Evolutionary conservation across 2,888 invertebrate species (phyloP), one percentile per base, ranked within the genome.

Genomic region (Dyspetes luteomarginatus): DNA sequence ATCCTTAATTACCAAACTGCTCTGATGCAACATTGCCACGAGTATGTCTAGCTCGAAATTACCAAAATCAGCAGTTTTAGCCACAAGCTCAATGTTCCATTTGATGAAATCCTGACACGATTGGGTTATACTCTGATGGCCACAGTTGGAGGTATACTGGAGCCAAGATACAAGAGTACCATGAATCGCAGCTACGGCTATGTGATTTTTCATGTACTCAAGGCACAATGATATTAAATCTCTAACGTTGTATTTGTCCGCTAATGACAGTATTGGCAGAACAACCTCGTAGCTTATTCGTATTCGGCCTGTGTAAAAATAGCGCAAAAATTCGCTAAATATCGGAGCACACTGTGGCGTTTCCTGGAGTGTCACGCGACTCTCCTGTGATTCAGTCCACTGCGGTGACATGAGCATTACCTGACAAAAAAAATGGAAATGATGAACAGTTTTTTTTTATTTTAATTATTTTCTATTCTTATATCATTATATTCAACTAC

Each of bases 331-430:
- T 89, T 96, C 95, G 81, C 96, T 96, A 93, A 98, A 98, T 56
- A 98, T 97, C 43, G 94, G 93, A 22, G 96, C 95, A 89, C 98
- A 98, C 69, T 95, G 95, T 0, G 96, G 95, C 9, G 97, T 96
- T 92, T 98, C 98, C 88, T 97, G 96, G 12, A 98, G 93, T 64
- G 96, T 95, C 60, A 98, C 96, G 52, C 95, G 94, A 85, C 95
- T 96, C 91, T 97, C 97, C 73, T 96, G 94, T 90, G 97, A 97
- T 91, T 98, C 98, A 67, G 95, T 96, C 98, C 98, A 98, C 89
- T 97, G 96, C 0, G 97, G 96, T 89, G 96, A 97, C 96, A 97
- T 98, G 52, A 98, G 92, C 98, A 98, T 98, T n/a, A 96, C 96
- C 96, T 96, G 83, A n/a, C 91, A 87, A 81, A 82, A 52, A 62